Evolutionary conservation across 2,113 vertebrate species (phyloP).

Genomic region (Eptatretus burgeri): DNA sequence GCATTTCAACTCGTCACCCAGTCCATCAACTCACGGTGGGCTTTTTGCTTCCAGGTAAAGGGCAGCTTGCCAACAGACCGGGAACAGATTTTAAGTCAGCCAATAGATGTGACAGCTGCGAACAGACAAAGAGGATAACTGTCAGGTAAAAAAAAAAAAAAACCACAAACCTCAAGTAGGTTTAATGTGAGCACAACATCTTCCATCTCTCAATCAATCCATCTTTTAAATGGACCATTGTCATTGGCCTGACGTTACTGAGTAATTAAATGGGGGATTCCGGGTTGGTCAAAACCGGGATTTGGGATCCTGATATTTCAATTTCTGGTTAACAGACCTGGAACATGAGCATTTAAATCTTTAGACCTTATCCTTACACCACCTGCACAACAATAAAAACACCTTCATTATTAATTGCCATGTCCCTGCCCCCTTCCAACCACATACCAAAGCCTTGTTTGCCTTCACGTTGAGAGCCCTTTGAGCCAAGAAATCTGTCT

Average conservation of each 20-base stretch:
- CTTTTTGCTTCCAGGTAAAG: not conserved
- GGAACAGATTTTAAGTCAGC: constrained; percentile 56
- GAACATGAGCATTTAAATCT: no score
- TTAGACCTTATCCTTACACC: no score
- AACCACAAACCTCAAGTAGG: no score
- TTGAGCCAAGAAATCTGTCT: constrained; percentile 38
- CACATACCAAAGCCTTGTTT: constrained; percentile 76
- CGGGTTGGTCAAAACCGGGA: not conserved
- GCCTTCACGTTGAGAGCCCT: constrained; percentile 87
- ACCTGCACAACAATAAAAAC: no score
- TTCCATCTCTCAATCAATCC: no score
- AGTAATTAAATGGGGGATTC: not conserved
- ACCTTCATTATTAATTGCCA: not conserved
- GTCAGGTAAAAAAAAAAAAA: no score
- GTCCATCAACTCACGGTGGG: constrained; percentile 19
- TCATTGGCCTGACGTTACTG: no score
- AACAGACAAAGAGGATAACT: constrained; percentile 10
- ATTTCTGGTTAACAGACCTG: no score
- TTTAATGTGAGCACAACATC: no score
- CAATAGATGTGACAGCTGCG: constrained; percentile 76
- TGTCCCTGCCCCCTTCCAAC: not conserved
- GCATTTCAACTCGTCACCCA: no score
- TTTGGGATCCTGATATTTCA: no score
- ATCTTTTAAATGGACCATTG: no score
- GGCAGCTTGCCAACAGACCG: constrained; percentile 26